These are phyloP conservation scores for Zonotrichia leucophrys DNA, from an alignment of 2,113 vertebrate genomes.

Conservation along the genomic window DNA sequence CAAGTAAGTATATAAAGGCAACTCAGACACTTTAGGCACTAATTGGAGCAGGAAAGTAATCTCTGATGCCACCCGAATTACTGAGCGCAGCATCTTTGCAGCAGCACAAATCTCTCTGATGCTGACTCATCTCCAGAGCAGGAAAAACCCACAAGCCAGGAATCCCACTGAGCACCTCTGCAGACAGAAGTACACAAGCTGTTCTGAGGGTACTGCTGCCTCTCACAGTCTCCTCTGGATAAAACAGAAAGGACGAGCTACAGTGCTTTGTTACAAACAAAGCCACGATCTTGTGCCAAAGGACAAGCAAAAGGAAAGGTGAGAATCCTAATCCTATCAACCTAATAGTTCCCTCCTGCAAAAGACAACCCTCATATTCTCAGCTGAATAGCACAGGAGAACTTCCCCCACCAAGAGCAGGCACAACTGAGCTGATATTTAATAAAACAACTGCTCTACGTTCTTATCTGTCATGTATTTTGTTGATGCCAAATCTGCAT, in stretches of 20 bases:
- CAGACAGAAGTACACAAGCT: background rate
- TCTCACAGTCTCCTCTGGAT: background rate
- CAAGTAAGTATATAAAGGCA: background rate
- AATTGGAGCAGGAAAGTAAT: background rate
- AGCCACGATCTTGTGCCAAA: background rate
- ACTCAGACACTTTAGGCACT: background rate
- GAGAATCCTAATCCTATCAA: background rate
- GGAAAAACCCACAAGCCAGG: background rate
- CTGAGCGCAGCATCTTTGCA: background rate
- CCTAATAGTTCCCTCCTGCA: background rate
- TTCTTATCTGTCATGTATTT: background rate
- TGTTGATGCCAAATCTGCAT: background rate
- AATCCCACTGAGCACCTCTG: background rate
- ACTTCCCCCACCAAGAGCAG: background rate
- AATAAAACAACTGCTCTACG: background rate
- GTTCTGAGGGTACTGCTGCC: background rate
- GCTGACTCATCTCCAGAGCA: conserved; percentile 2
- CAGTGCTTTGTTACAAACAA: background rate
- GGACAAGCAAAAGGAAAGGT: background rate
- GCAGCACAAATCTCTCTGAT: background rate
- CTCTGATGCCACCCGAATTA: background rate
- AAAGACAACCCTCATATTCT: background rate
- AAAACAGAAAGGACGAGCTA: background rate
- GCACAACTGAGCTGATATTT: background rate
- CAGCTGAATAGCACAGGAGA: background rate